Evolutionary conservation across 2,888 invertebrate genomes (phyloP).

Genomic region (Listrodromus nycthemerus): DNA sequence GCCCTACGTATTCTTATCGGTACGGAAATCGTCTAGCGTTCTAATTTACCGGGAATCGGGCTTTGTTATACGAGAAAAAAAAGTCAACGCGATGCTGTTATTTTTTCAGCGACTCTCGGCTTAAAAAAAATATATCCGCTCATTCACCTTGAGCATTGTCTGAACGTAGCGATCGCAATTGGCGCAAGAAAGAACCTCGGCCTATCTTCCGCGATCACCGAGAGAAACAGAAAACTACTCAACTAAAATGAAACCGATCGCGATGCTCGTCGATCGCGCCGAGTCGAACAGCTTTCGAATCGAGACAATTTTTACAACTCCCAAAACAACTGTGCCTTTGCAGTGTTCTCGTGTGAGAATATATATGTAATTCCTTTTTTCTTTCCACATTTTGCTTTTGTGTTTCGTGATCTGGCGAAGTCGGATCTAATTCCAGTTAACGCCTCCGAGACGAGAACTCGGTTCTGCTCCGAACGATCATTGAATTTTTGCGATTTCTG

Average conservation of each 20-base stretch:
- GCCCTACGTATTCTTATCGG: background rate
- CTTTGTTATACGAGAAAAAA: slow-evolving; percentile 17
- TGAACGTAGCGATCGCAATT: background rate
- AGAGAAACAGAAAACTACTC: background rate
- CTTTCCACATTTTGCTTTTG: slow-evolving; percentile 16
- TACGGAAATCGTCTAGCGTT: background rate
- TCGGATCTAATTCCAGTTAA: slow-evolving; percentile 8
- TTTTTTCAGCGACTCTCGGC: slow-evolving; percentile 5
- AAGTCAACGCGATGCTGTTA: background rate
- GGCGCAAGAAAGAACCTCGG: background rate
- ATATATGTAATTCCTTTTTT: background rate
- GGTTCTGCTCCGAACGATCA: background rate
- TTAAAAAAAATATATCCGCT: background rate
- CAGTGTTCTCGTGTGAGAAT: background rate
- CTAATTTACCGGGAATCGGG: background rate
- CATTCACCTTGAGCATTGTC: background rate
- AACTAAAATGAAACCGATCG: background rate
- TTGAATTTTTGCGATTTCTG: slow-evolving; percentile 15
- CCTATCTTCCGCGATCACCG: background rate
- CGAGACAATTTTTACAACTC: background rate
- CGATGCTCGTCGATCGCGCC: background rate
- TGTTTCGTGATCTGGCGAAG: background rate
- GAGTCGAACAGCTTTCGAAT: background rate
- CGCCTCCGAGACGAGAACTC: slow-evolving; percentile 1
- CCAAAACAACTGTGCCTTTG: background rate